These are phyloP conservation scores for Papilio aristodemus DNA, from an alignment of 1,140 invertebrate genomes.

Conservation along the genomic window DNA sequence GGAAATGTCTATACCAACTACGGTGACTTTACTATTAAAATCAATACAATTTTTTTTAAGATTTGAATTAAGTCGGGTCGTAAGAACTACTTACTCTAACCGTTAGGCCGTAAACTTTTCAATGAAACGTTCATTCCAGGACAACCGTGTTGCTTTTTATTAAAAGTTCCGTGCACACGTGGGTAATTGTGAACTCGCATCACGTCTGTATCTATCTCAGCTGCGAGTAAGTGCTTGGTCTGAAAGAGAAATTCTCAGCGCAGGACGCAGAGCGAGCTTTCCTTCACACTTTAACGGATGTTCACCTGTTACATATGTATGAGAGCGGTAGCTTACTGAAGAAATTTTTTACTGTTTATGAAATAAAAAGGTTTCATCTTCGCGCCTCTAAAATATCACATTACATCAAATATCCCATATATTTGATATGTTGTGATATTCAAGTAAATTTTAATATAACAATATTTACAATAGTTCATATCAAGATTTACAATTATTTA, in stretches of 20 bases:
- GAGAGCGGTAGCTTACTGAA: neutral
- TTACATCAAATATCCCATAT: neutral
- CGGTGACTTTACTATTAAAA: no score
- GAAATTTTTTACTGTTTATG: neutral
- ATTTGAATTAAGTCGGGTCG: no score
- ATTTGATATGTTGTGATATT: neutral
- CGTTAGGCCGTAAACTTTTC: neutral
- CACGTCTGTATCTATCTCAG: constrained; percentile 16
- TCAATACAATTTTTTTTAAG: no score
- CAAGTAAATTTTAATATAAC: no score
- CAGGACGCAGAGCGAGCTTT: neutral
- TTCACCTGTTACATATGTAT: constrained; percentile 31
- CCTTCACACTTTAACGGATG: constrained; percentile 13
- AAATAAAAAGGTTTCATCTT: neutral
- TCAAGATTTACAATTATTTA: no score
- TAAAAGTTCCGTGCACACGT: neutral
- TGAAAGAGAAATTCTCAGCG: constrained; percentile 19
- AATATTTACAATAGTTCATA: no score
- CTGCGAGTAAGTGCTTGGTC: constrained; percentile 13
- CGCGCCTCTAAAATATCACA: neutral
- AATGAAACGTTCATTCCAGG: neutral
- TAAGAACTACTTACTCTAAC: no score
- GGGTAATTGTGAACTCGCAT: constrained; percentile 3
- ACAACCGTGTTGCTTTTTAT: neutral
- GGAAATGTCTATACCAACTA: no score